Evolutionary conservation across 2,888 invertebrate genomes (phyloP), one percentile per base, ranked within the genome.

Genomic region (Mongoloraphidia duomilia): DNA sequence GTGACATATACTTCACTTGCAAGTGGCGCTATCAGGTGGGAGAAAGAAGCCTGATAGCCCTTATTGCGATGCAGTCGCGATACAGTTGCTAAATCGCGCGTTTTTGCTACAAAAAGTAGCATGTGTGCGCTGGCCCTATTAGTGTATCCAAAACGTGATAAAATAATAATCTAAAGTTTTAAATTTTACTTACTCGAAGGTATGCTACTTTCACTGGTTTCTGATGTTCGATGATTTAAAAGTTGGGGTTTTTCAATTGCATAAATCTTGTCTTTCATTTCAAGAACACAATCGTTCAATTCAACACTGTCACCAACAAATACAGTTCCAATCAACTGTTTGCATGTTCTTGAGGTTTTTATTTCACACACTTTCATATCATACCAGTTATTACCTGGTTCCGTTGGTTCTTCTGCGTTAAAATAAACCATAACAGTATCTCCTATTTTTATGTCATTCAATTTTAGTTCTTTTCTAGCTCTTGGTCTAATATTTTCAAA

Each of bases 341-440:
- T 53, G 67, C 69, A 73, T 41, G 66, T 68, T 41, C 74, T 64
- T 56, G 72, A 66, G 17, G 62, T 59, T n/a, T 79, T 65, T 57
- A 53, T 54, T 54, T 56, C 47, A 38, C 53, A 47, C 41, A 61
- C 52, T 53, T 56, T 53, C 48, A 61, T 59, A 51, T 62, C 58
- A 50, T 60, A 80, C 88, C 89, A 90, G 59, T 76, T 17, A 17
- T 17, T 74, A 8, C 89, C 89, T 57, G 75, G 69, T 55, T 77
- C 73, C 17, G 70, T 65, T 0, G 80, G 79, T 10, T 80, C 69
- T 50, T 87, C 85, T 9, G 77, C 70, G 60, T 88, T 87, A 60
- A 84, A 77, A 64, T 88, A 89, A 0, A 81, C 71, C 76, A 90
- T 76, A 9, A 88, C 77, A 47, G 61, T 73, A 55, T 79, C 73